These are phyloP conservation scores for Mionectes macconnelli DNA, from an alignment of 2,113 vertebrate species.

Conservation along the genomic window DNA sequence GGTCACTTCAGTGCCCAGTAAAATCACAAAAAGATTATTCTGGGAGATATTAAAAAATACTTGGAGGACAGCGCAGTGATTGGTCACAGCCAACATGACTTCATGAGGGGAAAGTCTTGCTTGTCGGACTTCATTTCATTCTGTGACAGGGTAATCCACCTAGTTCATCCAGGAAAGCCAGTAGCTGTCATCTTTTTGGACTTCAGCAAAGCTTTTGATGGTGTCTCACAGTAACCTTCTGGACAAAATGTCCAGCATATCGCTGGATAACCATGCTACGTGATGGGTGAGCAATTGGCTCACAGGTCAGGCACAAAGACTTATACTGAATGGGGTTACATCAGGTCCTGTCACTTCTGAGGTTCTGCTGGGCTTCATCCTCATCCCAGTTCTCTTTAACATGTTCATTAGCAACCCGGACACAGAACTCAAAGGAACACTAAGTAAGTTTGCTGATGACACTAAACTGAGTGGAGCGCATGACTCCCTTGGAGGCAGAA, in stretches of 20 bases:
- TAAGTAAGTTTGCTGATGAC: neutral
- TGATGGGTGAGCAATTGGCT: neutral
- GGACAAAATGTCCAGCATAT: neutral
- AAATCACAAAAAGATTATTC: neutral
- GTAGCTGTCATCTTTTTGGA: neutral
- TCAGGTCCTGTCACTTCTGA: neutral
- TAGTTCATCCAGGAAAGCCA: neutral
- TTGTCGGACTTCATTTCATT: neutral
- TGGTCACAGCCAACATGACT: neutral
- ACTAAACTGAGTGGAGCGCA: neutral
- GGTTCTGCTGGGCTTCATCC: neutral
- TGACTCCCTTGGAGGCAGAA: fast-evolving
- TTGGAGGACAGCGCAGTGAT: neutral
- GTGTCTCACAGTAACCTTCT: fast-evolving
- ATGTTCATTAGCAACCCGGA: neutral
- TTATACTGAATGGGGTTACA: neutral
- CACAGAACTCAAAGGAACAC: neutral
- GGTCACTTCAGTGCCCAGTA: neutral
- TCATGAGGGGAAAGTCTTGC: neutral
- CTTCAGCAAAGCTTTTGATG: neutral
- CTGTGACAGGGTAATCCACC: neutral
- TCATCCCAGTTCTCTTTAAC: neutral
- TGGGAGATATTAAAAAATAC: neutral
- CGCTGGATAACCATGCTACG: fast-evolving
- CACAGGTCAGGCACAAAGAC: too few relatives aligned